A percentile compares a stretch with the other conserved stretches of the same genome.
Conservation (phyloP, 2,888 invertebrate genomes). For the Campopleginae sp. region DNA sequence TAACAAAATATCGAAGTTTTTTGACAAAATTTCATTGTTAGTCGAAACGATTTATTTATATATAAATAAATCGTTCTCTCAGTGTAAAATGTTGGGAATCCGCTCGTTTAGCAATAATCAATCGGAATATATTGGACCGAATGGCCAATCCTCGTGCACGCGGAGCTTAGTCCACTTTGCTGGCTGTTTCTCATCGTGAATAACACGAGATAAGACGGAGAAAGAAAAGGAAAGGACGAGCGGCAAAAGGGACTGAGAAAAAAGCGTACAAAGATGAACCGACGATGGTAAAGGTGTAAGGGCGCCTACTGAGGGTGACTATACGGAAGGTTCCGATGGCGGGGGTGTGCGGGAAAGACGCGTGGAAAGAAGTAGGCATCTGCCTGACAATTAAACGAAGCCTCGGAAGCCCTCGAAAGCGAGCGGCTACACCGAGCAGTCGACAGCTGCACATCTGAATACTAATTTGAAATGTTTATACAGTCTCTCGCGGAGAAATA, state of each 20-base stretch:
- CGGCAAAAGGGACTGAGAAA: constrained; percentile 24
- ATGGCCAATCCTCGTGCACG: constrained; percentile 6
- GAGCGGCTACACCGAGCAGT: constrained; percentile 79
- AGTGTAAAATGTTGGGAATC: not conserved
- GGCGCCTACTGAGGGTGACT: constrained; percentile 57
- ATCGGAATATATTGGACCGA: not conserved
- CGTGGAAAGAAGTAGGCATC: constrained; percentile 78
- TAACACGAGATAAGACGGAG: constrained; percentile 32
- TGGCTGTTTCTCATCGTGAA: not conserved
- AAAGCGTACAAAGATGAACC: constrained; percentile 17
- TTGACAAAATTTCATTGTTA: too few relatives aligned
- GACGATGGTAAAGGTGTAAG: constrained; percentile 64
- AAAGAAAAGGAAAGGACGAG: constrained; percentile 32
- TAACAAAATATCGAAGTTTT: too few relatives aligned
- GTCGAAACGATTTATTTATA: too few relatives aligned
- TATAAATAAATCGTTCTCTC: too few relatives aligned
- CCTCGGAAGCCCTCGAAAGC: constrained; percentile 82
- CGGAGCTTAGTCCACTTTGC: constrained; percentile 12
- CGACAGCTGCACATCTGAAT: constrained; percentile 83
- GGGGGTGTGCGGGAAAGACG: constrained; percentile 63
- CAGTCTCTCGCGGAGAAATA: constrained; percentile 71
- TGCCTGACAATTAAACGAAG: constrained; percentile 84
- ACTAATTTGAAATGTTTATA: constrained; percentile 84
- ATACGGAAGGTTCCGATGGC: constrained; percentile 58
- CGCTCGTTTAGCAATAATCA: constrained; percentile 2